phyloP scores from a whole-genome alignment of 2,888 invertebrate species.

The Trachelus troglodyta region DNA sequence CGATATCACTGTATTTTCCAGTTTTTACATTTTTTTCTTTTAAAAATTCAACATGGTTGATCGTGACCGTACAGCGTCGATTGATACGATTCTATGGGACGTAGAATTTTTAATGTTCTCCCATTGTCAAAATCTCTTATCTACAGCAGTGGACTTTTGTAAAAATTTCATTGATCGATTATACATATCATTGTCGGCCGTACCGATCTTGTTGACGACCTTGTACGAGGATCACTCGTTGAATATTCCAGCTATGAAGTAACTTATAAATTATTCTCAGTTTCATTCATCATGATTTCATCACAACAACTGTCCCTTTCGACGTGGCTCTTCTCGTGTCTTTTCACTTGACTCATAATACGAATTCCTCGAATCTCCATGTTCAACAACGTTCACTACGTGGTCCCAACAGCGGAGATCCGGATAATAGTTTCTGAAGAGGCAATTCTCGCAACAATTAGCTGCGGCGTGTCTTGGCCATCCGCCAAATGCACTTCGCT shows the following conservation, averaged over 20 bases:
- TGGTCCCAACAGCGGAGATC: neutral
- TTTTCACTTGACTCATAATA: neutral
- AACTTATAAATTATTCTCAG: neutral
- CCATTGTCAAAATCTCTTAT: neutral
- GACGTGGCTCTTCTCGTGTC: neutral
- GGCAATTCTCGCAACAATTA: constrained; percentile 60
- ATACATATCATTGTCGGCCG: neutral
- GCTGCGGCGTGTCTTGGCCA: constrained; percentile 54
- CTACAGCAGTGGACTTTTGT: neutral
- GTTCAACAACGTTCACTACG: neutral
- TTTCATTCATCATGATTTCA: neutral
- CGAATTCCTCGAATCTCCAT: neutral
- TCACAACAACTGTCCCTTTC: neutral
- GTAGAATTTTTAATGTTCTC: neutral
- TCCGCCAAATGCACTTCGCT: constrained; percentile 43
- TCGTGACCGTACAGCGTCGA: neutral
- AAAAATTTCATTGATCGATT: neutral
- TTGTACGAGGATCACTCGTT: neutral
- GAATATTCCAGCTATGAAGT: neutral
- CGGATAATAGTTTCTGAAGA: constrained; percentile 57
- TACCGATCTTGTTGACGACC: neutral
- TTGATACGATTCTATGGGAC: neutral
- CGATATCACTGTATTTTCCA: neutral
- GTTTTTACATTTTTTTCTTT: neutral
- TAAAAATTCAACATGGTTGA: neutral